These are phyloP conservation scores for Galeopterus variegatus DNA, from an alignment of 2,113 vertebrate genomes.

Conservation along the genomic window DNA sequence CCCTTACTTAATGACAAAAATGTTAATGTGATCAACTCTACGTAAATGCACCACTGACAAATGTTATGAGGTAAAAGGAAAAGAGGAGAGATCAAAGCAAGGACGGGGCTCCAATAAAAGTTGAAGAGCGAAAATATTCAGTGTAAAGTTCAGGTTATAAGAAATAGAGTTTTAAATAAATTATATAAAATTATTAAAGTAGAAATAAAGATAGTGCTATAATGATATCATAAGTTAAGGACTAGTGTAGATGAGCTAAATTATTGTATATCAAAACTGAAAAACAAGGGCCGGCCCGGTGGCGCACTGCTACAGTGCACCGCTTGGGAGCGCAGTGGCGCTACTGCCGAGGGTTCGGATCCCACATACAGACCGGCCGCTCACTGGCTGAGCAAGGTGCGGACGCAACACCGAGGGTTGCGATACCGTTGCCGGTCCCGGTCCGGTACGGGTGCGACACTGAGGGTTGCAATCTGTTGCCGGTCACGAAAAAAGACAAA, in stretches of 20 bases:
- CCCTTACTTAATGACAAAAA: not conserved
- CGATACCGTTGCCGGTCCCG: no score
- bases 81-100: not conserved
- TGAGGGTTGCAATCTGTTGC: no score
- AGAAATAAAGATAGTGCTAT: not conserved
- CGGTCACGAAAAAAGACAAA: no score
- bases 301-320: no score
- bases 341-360: no score
- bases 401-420: no score
- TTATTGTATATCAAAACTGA: not conserved
- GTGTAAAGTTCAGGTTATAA: not conserved
- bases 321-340: no score
- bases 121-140: not conserved
- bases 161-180: not conserved
- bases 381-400: no score
- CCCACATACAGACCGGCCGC: no score
- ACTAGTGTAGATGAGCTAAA: not conserved
- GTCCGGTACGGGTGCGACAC: no score
- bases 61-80: not conserved
- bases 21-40: not conserved
- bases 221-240: not conserved
- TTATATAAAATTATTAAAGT: not conserved
- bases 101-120: not conserved
- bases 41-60: not conserved
- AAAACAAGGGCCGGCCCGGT: no score